phyloP scores from a whole-genome alignment of 1,140 invertebrate genomes.

The Eulimnadia texana region DNA sequence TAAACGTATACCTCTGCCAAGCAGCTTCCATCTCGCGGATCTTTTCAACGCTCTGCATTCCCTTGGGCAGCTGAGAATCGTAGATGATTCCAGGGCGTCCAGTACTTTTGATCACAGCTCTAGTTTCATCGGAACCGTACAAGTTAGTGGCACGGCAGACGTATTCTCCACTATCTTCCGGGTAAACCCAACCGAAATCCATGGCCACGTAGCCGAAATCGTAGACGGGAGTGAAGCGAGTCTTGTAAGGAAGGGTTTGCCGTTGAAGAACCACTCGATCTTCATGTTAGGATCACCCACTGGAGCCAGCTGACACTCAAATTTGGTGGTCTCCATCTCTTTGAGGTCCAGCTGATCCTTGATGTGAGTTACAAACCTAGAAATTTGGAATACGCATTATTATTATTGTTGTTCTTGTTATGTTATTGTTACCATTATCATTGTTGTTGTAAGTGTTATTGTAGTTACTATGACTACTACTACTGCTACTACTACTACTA shows the following conservation, averaged over 20 bases:
- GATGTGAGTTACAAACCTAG: slow-evolving; percentile 73
- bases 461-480: too few relatives aligned
- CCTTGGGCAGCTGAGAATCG: slow-evolving; percentile 79
- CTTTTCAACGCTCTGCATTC: slow-evolving; percentile 88
- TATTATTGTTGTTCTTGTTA: too few relatives aligned
- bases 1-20: slow-evolving; percentile 53
- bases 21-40: slow-evolving; percentile 93
- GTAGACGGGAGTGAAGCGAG: slow-evolving; percentile 79
- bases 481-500: too few relatives aligned
- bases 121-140: slow-evolving; percentile 77
- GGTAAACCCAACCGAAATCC: slow-evolving; percentile 91
- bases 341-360: slow-evolving; percentile 59
- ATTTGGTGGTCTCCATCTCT: slow-evolving; percentile 84
- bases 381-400: background rate
- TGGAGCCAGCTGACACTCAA: slow-evolving; percentile 83
- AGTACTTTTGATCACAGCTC: slow-evolving; percentile 61
- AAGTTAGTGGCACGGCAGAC: slow-evolving; percentile 69
- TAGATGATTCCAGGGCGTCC: slow-evolving; percentile 84
- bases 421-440: too few relatives aligned
- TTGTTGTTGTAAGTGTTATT: too few relatives aligned
- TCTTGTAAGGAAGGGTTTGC: slow-evolving; percentile 77
- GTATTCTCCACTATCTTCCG: slow-evolving; percentile 72
- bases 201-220: slow-evolving; percentile 93
- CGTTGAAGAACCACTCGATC: slow-evolving; percentile 91
- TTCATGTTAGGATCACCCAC: slow-evolving; percentile 95